Percentiles rank a stretch among this genome's conserved stretches.
These are phyloP conservation scores for Drosophila sordidapex DNA, from an alignment of 2,888 invertebrate genomes.

Conservation along the genomic window DNA sequence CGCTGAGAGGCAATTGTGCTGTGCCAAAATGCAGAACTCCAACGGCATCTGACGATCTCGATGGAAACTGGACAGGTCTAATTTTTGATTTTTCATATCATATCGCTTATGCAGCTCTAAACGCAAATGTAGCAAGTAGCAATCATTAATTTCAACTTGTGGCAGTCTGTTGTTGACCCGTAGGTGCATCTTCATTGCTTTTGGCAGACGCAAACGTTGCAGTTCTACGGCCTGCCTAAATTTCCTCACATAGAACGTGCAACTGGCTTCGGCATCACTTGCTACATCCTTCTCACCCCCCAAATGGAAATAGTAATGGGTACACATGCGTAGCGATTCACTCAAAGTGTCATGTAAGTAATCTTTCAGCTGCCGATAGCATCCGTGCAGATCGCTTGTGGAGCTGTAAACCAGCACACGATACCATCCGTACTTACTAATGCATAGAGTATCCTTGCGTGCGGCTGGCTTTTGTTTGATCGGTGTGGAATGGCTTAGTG, in stretches of 20 bases:
- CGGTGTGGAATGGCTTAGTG: neutral
- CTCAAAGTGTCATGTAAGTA: neutral
- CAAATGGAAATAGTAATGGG: slow-evolving; percentile 1
- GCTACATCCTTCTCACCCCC: neutral
- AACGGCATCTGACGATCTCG: neutral
- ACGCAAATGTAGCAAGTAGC: neutral
- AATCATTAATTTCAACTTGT: neutral
- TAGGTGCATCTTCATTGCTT: neutral
- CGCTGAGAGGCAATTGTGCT: slow-evolving; percentile 5
- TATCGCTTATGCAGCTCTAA: neutral
- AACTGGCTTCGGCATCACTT: neutral
- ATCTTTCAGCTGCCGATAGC: neutral
- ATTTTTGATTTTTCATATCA: neutral
- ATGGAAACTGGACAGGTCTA: slow-evolving; percentile 5
- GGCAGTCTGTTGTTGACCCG: neutral
- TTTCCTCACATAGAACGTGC: slow-evolving; percentile 15
- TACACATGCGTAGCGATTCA: neutral
- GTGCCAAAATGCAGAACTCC: slow-evolving; percentile 1
- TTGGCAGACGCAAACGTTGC: neutral
- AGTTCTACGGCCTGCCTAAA: neutral
- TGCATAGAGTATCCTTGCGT: neutral
- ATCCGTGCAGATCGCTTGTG: neutral
- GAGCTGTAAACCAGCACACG: slow-evolving; percentile 3
- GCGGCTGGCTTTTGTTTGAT: neutral
- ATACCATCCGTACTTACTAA: slow-evolving; percentile 1